Percentiles rank a stretch among this genome's conserved stretches.
Conservation (phyloP, 2,797 vertebrate species). For the Poliocrania exsul region DNA sequence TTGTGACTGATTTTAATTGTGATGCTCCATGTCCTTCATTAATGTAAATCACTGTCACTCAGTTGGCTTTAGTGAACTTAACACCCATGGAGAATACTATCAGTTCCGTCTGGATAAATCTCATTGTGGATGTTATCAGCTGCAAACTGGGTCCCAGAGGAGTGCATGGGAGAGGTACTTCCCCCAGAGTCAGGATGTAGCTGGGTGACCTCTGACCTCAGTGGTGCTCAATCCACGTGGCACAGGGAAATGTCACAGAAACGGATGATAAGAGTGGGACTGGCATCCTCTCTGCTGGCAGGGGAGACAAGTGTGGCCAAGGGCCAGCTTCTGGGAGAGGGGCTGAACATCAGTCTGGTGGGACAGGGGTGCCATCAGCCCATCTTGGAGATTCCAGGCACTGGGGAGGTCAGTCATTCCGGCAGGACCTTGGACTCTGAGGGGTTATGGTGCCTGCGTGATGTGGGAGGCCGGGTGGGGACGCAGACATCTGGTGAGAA, state of each 20-base stretch:
- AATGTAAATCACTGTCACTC: background rate
- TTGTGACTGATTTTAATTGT: background rate
- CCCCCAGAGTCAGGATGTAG: background rate
- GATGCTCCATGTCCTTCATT: rapidly evolving
- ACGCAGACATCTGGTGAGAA: slow-evolving; percentile 74
- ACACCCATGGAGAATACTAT: rapidly evolving
- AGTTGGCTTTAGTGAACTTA: background rate
- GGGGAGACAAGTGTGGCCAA: rapidly evolving
- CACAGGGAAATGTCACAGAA: rapidly evolving
- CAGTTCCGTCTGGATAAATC: rapidly evolving
- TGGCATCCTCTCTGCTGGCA: rapidly evolving
- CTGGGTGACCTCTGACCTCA: background rate
- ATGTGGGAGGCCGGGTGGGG: slow-evolving; percentile 64
- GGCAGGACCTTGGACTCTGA: background rate
- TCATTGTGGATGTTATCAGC: rapidly evolving
- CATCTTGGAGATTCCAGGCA: rapidly evolving
- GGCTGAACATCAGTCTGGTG: background rate
- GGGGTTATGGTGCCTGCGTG: slow-evolving; percentile 57
- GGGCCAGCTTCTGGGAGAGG: background rate
- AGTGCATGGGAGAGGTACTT: background rate
- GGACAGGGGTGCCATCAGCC: background rate
- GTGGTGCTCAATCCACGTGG: background rate
- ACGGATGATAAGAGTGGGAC: no score
- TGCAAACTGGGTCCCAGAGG: background rate
- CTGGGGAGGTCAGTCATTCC: rapidly evolving